Conservation (phyloP, 2,888 invertebrate genomes). For the Tipula lateralis region DNA sequence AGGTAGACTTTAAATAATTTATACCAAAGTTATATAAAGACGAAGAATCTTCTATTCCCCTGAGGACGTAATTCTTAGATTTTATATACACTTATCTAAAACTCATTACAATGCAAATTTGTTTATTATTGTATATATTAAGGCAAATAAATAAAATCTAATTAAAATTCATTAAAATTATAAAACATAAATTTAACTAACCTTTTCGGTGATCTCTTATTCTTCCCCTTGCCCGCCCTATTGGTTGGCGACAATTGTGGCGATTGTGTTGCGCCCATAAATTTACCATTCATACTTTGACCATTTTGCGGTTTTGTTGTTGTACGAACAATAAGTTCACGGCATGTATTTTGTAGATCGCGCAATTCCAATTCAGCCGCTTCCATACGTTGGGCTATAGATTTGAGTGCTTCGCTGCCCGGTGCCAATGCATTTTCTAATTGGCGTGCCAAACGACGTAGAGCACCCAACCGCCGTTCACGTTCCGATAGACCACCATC, state of each 20-base stretch:
- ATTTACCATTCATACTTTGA: background rate
- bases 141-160: conserved; percentile 20
- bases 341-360: conserved; percentile 61
- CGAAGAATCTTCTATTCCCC: background rate
- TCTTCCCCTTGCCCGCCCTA: conserved; percentile 27
- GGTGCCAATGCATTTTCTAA: conserved; percentile 61
- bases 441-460: conserved; percentile 62
- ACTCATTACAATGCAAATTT: conserved; percentile 27
- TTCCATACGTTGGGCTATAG: conserved; percentile 60
- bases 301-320: conserved; percentile 44
- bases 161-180: conserved; percentile 30
- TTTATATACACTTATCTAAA: background rate
- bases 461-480: conserved; percentile 60
- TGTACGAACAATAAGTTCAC: conserved; percentile 53
- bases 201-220: conserved; percentile 32
- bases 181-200: conserved; percentile 29
- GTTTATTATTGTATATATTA: background rate
- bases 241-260: conserved; percentile 20
- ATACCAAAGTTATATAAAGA: background rate
- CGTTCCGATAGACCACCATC: conserved; percentile 63
- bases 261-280: background rate
- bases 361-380: conserved; percentile 64
- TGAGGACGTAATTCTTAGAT: background rate
- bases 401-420: conserved; percentile 59
- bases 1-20: background rate